A percentile compares a stretch with the other conserved stretches of the same genome.
These are phyloP conservation scores for Pimpla rufipes DNA, from an alignment of 2,888 invertebrate genomes.

Conservation along the genomic window DNA sequence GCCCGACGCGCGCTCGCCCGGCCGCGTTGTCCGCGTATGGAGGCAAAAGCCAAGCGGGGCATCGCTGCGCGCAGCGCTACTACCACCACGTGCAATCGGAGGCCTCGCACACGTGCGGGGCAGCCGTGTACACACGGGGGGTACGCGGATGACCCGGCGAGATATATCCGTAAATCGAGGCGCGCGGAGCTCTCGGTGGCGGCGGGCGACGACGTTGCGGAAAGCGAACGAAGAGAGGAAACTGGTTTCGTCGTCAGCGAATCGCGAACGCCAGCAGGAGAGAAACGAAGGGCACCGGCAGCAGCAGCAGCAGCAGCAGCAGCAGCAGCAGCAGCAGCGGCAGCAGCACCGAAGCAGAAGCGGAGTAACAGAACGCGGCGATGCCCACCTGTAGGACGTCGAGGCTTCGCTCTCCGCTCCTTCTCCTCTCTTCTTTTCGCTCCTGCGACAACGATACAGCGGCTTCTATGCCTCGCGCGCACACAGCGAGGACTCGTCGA, in stretches of 20 bases:
- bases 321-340: conserved; percentile 14
- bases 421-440: conserved; percentile 42
- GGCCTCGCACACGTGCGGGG: neutral
- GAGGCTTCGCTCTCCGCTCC: conserved; percentile 43
- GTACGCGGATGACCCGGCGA: conserved; percentile 70
- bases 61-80: conserved; percentile 43
- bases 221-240: conserved; percentile 67
- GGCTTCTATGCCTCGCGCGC: neutral
- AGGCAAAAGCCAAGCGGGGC: conserved; percentile 31
- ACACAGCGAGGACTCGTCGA: conserved; percentile 14
- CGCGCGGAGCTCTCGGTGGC: neutral
- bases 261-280: conserved; percentile 20
- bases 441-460: conserved; percentile 52
- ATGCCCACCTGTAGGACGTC: conserved; percentile 73
- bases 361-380: conserved; percentile 36
- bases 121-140: conserved; percentile 25
- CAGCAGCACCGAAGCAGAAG: conserved; percentile 37
- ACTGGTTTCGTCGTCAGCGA: conserved; percentile 69
- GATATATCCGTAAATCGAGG: conserved; percentile 68
- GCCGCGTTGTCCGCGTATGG: conserved; percentile 24
- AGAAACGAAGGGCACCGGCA: conserved; percentile 45
- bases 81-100: conserved; percentile 10
- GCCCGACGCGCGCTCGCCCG: too few species aligned
- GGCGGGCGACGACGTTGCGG: conserved; percentile 44
- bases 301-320: neutral